Evolutionary conservation across 2,888 invertebrate species (phyloP), one percentile per base, ranked within the genome.

Genomic region (Pyralis farinalis): DNA sequence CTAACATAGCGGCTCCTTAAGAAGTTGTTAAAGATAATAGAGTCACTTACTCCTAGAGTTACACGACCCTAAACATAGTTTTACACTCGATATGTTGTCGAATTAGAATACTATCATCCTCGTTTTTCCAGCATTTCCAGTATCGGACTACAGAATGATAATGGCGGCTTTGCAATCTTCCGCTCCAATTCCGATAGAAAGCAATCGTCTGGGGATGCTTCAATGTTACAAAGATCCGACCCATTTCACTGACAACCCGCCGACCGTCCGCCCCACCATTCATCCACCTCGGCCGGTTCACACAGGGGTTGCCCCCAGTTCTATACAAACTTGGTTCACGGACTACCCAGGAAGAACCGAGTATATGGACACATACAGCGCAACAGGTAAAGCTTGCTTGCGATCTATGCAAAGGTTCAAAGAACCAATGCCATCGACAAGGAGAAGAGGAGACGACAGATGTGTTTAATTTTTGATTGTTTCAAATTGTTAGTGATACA

Each of bases 181-280:
- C 1, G 90, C 91, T 0, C 91, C 91, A 0, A 84, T 91, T 12
- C 92, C 92, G 0, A 89, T 92, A 56, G 90, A 90, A 44, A 84
- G 89, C 36, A 86, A 90, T 40, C 76, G 87, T 0, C 79, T 91
- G 0, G 91, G 92, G n/a, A 65, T 91, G 21, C 82, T 90, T 7
- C 70, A 88, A 1, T 92, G 91, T 27, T 93, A 92, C 63, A 90
- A 91, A 42, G 93, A 93, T 58, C 93, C 92, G 0, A 91, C 90
- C 0, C 83, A 87, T 53, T 93, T 93, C 69, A 64, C 71, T 0
- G 77, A 78, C 0, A 83, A 82, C 29, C 87, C 90, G 0, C 90
- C 91, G 0, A 80, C 88, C 0, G 84, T 85, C 4, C 78, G 91
- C 29, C 92, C 92, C 0, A 84, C 84, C 0, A 90, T 93, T 12